Percentiles rank a stretch among this genome's conserved stretches.
These are phyloP conservation scores for Epinotia brunnichana DNA, from an alignment of 2,888 invertebrate genomes.

Conservation along the genomic window DNA sequence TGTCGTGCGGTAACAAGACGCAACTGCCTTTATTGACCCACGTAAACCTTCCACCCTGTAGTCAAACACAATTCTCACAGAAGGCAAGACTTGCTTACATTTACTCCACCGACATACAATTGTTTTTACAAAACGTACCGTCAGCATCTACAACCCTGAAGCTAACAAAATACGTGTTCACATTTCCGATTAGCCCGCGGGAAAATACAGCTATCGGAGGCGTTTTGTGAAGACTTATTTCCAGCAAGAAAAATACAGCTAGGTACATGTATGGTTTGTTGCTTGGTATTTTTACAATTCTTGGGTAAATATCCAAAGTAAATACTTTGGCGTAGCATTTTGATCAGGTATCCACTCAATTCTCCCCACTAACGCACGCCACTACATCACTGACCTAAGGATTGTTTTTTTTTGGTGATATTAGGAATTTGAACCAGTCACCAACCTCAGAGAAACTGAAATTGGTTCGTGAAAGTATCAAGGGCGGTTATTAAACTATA, in stretches of 20 bases:
- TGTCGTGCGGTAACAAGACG: too few relatives aligned
- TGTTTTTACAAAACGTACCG: constrained; percentile 24
- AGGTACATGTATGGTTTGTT: constrained; percentile 4
- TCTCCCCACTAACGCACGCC: too few relatives aligned
- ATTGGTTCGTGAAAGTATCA: too few relatives aligned
- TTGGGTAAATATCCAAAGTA: too few relatives aligned
- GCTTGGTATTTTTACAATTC: constrained; percentile 1
- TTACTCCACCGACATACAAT: constrained; percentile 5
- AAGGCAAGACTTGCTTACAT: background rate
- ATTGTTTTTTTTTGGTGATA: too few relatives aligned
- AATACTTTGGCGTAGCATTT: background rate
- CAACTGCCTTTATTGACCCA: background rate
- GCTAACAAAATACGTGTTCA: constrained; percentile 40
- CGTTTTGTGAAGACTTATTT: constrained; percentile 35
- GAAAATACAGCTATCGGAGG: constrained; percentile 38
- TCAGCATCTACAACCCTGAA: constrained; percentile 29
- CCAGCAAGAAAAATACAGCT: constrained; percentile 31
- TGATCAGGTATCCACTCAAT: too few relatives aligned
- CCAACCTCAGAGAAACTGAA: too few relatives aligned
- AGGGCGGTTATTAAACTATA: too few relatives aligned
- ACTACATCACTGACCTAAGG: too few relatives aligned
- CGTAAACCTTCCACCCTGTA: background rate
- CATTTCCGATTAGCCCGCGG: constrained; percentile 37
- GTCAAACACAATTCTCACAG: background rate
- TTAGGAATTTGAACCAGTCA: too few relatives aligned